Base-by-base conservation (phyloP, 2,113 vertebrate species). In the Takifugu bimaculatus region DNA sequence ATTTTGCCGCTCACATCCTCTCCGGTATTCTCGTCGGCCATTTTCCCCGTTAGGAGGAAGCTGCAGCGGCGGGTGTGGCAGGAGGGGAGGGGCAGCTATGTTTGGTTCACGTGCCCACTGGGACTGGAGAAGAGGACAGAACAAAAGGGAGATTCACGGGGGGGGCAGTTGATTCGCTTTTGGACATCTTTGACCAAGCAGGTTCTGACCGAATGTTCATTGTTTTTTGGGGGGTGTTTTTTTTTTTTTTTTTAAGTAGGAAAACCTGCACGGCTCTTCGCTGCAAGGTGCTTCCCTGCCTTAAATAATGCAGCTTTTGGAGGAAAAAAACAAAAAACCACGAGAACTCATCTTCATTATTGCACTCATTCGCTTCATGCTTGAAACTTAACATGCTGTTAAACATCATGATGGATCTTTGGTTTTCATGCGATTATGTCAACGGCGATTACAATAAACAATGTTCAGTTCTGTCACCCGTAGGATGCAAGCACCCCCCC, bases 231-330 rank as follows among this genome's bases (percentile, higher is more conserved):
- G 35, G 20, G 20, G 20, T 20, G 20, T 20, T 20, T 20, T 29
- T 29, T 5, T 35, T 35, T 39, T 39, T 15, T 13, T 45, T 15
- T 45, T 15, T 45, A 20, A 13, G 44, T 45, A 45, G 13, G 13
- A 65, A 52, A 72, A 50, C 65, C 77, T 75, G 85, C 85, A 83
- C 77, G 78, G 75, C 77, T 82, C 75, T 70, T 60, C 57, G 53
- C 57, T 54, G 13, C 64, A 63, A 73, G 80, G 79, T 74, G 80
- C 73, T 83, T 79, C 74, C 49, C 3, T 58, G 77, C 85, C 87
- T 87, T 85, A 78, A 75, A 57, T 39, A 57, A 54, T 59, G 13
- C 2, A 67, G 45, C 50, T 63, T 28, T 63, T 13, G 14, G 12
- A 45, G 12, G 12, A 49, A 49, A 49, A 49, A n/a, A 4, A 49